Conservation (phyloP, 1,140 invertebrate species). For the Branchinecta lynchi region DNA sequence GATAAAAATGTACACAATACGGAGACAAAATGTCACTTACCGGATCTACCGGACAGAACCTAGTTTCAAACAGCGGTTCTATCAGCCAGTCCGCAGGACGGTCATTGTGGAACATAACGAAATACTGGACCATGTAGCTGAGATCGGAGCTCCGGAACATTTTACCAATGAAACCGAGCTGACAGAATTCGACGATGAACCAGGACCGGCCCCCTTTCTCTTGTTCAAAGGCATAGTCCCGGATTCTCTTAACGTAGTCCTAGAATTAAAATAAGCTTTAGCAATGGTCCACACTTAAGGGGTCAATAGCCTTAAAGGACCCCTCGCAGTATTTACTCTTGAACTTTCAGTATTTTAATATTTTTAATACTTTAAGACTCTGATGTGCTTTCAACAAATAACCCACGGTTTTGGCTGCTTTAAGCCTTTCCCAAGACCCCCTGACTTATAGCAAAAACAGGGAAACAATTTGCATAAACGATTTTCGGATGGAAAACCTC, state of each 20-base stretch:
- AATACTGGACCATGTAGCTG: slow-evolving; percentile 75
- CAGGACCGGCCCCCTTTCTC: slow-evolving; percentile 58
- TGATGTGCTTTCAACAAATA: no score
- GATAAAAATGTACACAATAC: no score
- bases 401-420: no score
- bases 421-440: no score
- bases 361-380: no score
- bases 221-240: slow-evolving; percentile 66
- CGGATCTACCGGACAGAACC: slow-evolving; percentile 67
- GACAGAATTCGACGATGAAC: slow-evolving; percentile 88
- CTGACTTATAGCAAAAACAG: no score
- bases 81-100: slow-evolving; percentile 95
- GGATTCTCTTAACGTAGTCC: slow-evolving; percentile 70
- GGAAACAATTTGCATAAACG: no score
- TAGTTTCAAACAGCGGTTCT: slow-evolving; percentile 75
- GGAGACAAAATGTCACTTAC: slow-evolving; percentile 38
- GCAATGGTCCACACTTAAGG: not conserved
- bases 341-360: no score
- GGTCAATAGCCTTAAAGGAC: no score
- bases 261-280: slow-evolving; percentile 23
- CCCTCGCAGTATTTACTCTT: no score
- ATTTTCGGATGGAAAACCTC: no score
- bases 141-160: slow-evolving; percentile 80
- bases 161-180: slow-evolving; percentile 87
- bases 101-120: slow-evolving; percentile 86